Base-by-base conservation (phyloP, 1,140 invertebrate genomes). In the Sitophilus oryzae region DNA sequence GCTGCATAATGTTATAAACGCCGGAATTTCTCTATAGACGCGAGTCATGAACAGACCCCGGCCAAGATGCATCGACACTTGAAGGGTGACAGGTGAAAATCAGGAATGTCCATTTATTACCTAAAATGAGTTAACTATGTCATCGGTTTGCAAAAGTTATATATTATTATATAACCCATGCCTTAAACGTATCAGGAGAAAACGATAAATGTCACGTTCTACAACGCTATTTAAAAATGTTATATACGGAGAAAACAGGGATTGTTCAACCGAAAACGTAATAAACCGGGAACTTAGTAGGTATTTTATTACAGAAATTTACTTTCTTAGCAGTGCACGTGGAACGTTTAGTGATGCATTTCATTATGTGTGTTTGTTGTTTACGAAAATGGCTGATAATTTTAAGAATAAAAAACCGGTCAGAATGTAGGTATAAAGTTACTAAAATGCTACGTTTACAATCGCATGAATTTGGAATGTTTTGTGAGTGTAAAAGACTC, bases 361-460 rank as follows among this genome's bases (percentile, higher is more conserved):
- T n/a, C n/a, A n/a, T n/a, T n/a, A n/a, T n/a, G n/a, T n/a, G 15
- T 16, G 10, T 40, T 6, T n/a, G 5, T 6, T 16, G 9, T 9
- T 40, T 40, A 16, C 10, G 37, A 40, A 10, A 40, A 40, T 40
- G 16, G 15, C 16, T n/a, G 15, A 11, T n/a, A 43, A 43, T 20
- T n/a, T n/a, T n/a, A n/a, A n/a, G n/a, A 43, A 20, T 14, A 4
- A 43, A 43, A 9, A 43, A 43, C 5, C 18, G 6, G 20, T 18
- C 10, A 47, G 15, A 47, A 47, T 47, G 25, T 30, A 34, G n/a
- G n/a, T n/a, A n/a, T 47, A 15, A 47, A 36, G 22, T 47, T 34
- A 23, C 45, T 47, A 8, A 47, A 47, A 47, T 30, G 16, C 11
- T 47, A 34, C 34, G 41, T 36, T 47, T 47, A 47, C 45, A 47